Base-by-base conservation (phyloP, 2,113 vertebrate species). In the Salvelinus fontinalis region DNA sequence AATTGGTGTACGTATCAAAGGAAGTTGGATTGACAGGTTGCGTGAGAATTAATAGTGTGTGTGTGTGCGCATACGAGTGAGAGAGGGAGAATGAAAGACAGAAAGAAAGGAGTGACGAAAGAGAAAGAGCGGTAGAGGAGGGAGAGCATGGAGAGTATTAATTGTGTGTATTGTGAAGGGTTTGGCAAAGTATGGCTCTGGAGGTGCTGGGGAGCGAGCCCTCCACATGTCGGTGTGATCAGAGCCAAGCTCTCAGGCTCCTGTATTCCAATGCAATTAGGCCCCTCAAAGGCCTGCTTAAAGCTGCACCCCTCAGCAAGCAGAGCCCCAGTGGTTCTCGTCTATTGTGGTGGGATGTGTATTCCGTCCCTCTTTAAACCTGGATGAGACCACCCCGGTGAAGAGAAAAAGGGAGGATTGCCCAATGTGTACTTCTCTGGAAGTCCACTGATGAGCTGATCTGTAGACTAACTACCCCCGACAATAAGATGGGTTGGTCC, bases 201-300 rank as follows among this genome's bases (percentile, higher is more conserved):
- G 79, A 89, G 90, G 85, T 87, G 87, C 83, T 68, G 67, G 87
- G 82, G 70, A 70, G 87, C 86, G 75, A 87, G 85, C 88, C 89
- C 89, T 90, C 88, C 84, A 89, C 87, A 88, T 86, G 86, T 88
- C 76, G 85, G 80, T 86, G 83, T 83, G 94, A 94, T 93, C 95
- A 92, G 91, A 95, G 85, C 91, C 91, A 89, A 54, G 92, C 93
- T 93, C 94, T 92, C 93, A 94, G 88, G 88, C 90, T 94, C 94
- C 94, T 92, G 94, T 95, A 96, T 95, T 96, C 94, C 95, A 96
- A 95, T 94, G 94, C 94, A 98, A 96, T 96, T 97, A 96, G 94
- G 91, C 94, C 90, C 93, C 92, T 95, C 91, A 95, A 95, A 97
- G 94, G 92, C 88, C 94, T 95, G 94, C 94, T 96, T 97, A 96